Evolutionary conservation across 2,113 vertebrate species (phyloP), one percentile per base, ranked within the genome.

Genomic region (Menidia beryllina): DNA sequence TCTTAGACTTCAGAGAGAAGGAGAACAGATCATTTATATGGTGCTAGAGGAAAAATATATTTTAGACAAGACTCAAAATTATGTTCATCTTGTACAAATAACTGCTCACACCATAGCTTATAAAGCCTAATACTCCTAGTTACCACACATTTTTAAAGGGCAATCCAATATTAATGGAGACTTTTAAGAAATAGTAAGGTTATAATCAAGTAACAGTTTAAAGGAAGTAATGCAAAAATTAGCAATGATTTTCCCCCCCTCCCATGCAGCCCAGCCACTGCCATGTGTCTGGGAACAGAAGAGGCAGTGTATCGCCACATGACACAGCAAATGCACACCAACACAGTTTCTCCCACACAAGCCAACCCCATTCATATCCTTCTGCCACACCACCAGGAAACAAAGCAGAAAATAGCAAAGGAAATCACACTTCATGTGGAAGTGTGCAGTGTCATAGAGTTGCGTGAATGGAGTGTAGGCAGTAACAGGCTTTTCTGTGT

Each of bases 291-390:
- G 45, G 25, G 53, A 85, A 89, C 83, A 89, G 81, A 83, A 19
- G 72, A 79, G 41, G 72, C 77, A 79, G 71, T 88, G 81, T 89
- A 7, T 4, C 39, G 56, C 30, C 49, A 19, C 72, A 83, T 87
- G 86, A 86, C 84, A 79, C 66, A 65, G 72, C 72, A 70, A 65
- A 73, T 79, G 78, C 77, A 20, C 75, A 77, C 70, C 77, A 80
- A 56, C 57, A 77, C 72, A 85, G 60, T 84, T 65, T 76, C 72
- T 43, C 45, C 59, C 24, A 39, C 72, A 45, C 49, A 24, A 67
- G 53, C 26, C 67, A 61, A 43, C 45, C 39, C 26, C 1, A 5
- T 63, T 76, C 70, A 81, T 69, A 36, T 65, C 75, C 61, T 53
- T 30, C 10, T 2, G 8, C 69, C 26, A 23, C 36, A 51, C 41